These are phyloP conservation scores for Drosophila leontia DNA, from an alignment of 1,140 invertebrate genomes.

Conservation along the genomic window DNA sequence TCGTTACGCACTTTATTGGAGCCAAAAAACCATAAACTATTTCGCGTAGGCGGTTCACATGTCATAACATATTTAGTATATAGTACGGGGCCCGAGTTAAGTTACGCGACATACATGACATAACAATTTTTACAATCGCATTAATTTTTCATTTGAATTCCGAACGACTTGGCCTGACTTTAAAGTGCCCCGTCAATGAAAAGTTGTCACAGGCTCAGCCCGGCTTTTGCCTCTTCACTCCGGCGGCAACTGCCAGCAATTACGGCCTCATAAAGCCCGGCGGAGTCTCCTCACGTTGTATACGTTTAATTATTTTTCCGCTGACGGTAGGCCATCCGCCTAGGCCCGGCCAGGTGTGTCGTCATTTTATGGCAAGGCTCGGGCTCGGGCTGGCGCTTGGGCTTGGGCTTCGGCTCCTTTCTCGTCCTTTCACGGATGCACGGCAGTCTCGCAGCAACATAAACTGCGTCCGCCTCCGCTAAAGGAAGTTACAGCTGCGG, in stretches of 20 bases:
- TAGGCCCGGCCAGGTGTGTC: conserved; percentile 43
- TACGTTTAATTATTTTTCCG: conserved; percentile 78
- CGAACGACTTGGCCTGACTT: conserved; percentile 51
- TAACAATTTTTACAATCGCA: conserved; percentile 78
- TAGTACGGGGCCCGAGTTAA: background rate
- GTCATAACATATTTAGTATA: conserved; percentile 19
- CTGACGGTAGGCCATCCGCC: conserved; percentile 40
- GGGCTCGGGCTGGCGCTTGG: too few relatives aligned
- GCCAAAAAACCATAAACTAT: conserved; percentile 46
- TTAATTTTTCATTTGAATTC: conserved; percentile 82
- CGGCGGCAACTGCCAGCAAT: conserved; percentile 43
- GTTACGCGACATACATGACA: conserved; percentile 65
- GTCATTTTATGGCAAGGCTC: conserved; percentile 19
- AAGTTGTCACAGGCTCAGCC: conserved; percentile 43
- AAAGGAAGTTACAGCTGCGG: conserved; percentile 23
- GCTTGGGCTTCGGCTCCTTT: background rate
- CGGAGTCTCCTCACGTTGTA: conserved; percentile 44
- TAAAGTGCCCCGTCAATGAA: conserved; percentile 69
- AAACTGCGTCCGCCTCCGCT: conserved; percentile 5
- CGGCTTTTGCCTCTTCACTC: background rate
- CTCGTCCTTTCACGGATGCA: conserved; percentile 13
- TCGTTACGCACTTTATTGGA: conserved; percentile 54
- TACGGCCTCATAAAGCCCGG: conserved; percentile 60
- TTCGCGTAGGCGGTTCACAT: conserved; percentile 49
- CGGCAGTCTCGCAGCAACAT: conserved; percentile 22